Percentiles rank a stretch among this genome's conserved stretches.
These are phyloP conservation scores for Bombus turneri DNA, from an alignment of 1,140 invertebrate species.

Conservation along the genomic window DNA sequence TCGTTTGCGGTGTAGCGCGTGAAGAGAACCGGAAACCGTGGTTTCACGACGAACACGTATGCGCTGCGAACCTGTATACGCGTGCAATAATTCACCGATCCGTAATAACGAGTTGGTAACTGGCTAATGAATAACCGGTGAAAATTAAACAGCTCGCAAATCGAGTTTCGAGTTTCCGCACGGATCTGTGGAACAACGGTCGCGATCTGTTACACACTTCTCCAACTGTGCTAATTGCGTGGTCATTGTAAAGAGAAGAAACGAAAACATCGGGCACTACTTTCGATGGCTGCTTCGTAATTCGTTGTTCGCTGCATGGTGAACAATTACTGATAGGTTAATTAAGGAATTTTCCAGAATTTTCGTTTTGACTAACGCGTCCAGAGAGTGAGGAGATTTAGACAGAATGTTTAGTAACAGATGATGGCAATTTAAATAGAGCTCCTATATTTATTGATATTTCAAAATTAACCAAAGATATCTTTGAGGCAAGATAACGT, in stretches of 20 bases:
- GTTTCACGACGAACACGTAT: slow-evolving; percentile 17
- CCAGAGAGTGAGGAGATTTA: too few species aligned
- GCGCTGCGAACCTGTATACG: background rate
- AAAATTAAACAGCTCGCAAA: slow-evolving; percentile 69
- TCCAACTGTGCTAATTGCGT: background rate
- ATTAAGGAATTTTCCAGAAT: background rate
- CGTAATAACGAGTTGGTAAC: slow-evolving; percentile 69
- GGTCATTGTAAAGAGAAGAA: background rate
- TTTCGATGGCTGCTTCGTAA: background rate
- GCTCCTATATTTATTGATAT: too few species aligned
- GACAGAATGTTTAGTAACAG: too few species aligned
- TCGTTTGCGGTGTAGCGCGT: slow-evolving; percentile 28
- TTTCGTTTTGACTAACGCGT: background rate
- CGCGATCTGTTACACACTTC: slow-evolving; percentile 2
- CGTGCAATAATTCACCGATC: slow-evolving; percentile 53
- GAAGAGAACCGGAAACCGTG: slow-evolving; percentile 37
- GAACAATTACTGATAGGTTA: background rate
- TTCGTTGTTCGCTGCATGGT: background rate
- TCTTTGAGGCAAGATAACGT: too few species aligned
- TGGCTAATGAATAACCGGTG: slow-evolving; percentile 68
- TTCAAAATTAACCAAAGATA: too few species aligned
- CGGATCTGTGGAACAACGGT: slow-evolving; percentile 17
- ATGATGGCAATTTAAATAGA: too few species aligned
- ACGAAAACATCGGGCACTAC: background rate
- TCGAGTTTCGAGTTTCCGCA: slow-evolving; percentile 55